Base-by-base conservation (phyloP, 30 jellyfish, hydroid and myxozoan genomes). In the Chironex yamaguchii region DNA sequence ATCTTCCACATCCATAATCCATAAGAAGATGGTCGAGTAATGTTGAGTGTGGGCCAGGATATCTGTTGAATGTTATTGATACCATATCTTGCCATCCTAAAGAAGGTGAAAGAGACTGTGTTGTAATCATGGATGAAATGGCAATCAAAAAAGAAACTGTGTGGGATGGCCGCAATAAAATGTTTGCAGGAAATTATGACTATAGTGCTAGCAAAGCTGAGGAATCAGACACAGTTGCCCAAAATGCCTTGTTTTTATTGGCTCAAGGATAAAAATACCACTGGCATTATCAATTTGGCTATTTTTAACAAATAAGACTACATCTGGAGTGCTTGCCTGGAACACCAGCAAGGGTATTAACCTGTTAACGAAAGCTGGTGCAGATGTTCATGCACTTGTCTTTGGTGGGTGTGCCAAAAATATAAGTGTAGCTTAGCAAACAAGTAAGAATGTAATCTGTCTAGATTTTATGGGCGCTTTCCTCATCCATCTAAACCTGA, bases 21-120 rank as follows among this genome's bases (percentile, higher is more conserved):
- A 42, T 82, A 17, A 49, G 88, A 68, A 28, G 87, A 2, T 82
- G 92, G 92, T 42, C 23, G 21, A 30, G 12, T 3, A 81, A 81
- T 36, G 52, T 66, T 4, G 12, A 66, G 9, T 81, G 92, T 81
- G 92, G 67, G 76, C 92, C 92, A 35, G 87, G 92, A 3, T 81
- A 64, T 42, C n/a, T n/a, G n/a, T n/a, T n/a, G n/a, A n/a, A n/a
- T n/a, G n/a, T n/a, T n/a, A 6, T 42, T 9, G 58, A 6, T 42
- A 6, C 58, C 17, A 6, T 6, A 42, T 6, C 58, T 6, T 42
- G 17, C 13, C 9, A 17, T 17, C 58, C 17, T 17, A 42, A 42
- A 42, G 17, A 6, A 42, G 2, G 0, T 82, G 82, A 28, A 35
- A 62, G n/a, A 13, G 34, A 23, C 2, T 86, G 66, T 52, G 48